phyloP scores from a whole-genome alignment of 2,888 invertebrate genomes.

The Xestobium rufovillosum region DNA sequence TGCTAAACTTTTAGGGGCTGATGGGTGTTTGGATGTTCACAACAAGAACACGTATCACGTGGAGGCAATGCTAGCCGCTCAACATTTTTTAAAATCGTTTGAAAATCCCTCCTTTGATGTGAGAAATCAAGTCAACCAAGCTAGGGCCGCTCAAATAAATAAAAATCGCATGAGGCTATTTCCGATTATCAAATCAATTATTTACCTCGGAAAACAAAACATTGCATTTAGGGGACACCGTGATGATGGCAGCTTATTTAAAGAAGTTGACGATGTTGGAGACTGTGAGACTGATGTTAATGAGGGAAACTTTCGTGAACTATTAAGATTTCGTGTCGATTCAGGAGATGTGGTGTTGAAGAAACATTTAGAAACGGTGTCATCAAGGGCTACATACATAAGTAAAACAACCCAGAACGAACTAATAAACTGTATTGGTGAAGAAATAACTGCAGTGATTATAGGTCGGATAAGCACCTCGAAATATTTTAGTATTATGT shows the following conservation, averaged over 20 bases:
- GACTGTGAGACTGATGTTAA: background rate
- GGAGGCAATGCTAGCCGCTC: too few relatives aligned
- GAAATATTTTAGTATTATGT: conserved; percentile 26
- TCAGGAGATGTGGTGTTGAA: conserved; percentile 24
- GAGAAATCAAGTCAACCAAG: too few relatives aligned
- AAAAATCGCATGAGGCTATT: background rate
- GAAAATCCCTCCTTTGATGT: too few relatives aligned
- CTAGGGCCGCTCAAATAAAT: too few relatives aligned
- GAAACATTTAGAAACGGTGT: conserved; percentile 23
- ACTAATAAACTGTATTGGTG: conserved; percentile 26
- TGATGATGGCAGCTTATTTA: background rate
- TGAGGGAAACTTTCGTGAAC: conserved; percentile 24
- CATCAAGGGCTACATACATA: conserved; percentile 23
- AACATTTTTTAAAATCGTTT: too few relatives aligned
- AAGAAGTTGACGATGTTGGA: background rate
- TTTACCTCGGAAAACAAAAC: conserved; percentile 1
- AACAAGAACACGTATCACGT: too few relatives aligned
- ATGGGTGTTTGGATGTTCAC: too few relatives aligned
- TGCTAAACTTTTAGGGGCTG: too few relatives aligned
- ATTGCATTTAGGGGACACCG: conserved; percentile 1
- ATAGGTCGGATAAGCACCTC: conserved; percentile 15
- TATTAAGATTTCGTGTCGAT: conserved; percentile 23
- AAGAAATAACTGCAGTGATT: conserved; percentile 23
- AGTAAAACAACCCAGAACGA: conserved; percentile 29
- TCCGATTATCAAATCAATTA: background rate